phyloP scores from a whole-genome alignment of 92 coral and sea anemone genomes.

The Micromussa lordhowensis region DNA sequence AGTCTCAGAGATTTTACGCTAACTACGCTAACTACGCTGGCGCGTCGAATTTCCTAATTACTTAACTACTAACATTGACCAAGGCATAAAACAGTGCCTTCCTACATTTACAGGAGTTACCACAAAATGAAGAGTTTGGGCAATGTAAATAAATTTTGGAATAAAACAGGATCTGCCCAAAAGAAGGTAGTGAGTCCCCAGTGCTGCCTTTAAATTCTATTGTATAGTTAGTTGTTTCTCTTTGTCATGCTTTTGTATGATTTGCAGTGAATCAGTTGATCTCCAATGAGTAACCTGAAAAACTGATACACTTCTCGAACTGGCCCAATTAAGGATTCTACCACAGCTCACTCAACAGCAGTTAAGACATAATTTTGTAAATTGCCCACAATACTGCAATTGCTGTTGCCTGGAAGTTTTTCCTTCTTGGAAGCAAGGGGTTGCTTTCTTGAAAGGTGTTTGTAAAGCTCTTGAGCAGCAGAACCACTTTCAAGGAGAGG shows the following conservation, averaged over 20 bases:
- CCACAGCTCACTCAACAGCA: too few species aligned
- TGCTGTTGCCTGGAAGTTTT: conserved; percentile 25
- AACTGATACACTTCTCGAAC: conserved; percentile 19
- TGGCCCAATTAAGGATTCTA: conserved; percentile 50
- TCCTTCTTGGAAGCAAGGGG: conserved; percentile 29
- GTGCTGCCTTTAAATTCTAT: conserved; percentile 23
- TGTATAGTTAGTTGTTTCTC: conserved; percentile 57
- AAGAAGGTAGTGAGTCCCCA: conserved; percentile 5
- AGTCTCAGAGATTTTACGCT: too few species aligned
- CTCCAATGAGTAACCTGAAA: conserved; percentile 34
- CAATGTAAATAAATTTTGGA: conserved; percentile 39
- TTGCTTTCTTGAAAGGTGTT: conserved; percentile 26
- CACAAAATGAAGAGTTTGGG: conserved; percentile 53
- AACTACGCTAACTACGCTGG: too few species aligned
- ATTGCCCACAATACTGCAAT: conserved; percentile 58
- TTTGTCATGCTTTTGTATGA: conserved; percentile 61
- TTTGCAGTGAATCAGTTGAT: conserved; percentile 65
- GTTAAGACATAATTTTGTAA: conserved; percentile 44
- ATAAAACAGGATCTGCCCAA: conserved; percentile 56
- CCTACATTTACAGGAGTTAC: conserved; percentile 44
- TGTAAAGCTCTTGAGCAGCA: conserved; percentile 41
- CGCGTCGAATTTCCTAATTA: too few species aligned
- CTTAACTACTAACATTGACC: conserved; percentile 24
- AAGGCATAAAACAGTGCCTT: conserved; percentile 47
- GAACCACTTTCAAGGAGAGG: too few species aligned